Conservation (phyloP, 2,113 vertebrate species). For the Australoheros scitulus region DNA sequence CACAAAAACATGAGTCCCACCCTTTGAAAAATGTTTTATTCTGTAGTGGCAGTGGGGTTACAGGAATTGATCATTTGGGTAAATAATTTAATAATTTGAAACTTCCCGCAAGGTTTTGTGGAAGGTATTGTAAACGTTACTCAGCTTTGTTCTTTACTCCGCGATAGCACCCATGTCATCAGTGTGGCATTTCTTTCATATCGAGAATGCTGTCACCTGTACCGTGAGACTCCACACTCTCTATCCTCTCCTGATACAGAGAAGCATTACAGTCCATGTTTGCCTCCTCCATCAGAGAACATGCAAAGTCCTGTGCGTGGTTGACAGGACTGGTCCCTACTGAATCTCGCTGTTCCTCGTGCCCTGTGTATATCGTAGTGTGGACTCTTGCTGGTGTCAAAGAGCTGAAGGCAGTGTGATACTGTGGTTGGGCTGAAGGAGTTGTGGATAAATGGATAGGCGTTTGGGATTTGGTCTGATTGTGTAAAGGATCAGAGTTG, state of each 20-base stretch:
- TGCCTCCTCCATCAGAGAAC: constrained; percentile 38
- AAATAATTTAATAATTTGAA: neutral
- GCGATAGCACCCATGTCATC: neutral
- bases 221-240: constrained; percentile 20
- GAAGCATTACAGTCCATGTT: constrained; percentile 32
- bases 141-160: neutral
- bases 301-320: constrained; percentile 15
- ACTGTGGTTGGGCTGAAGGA: constrained; percentile 58
- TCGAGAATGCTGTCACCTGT: constrained; percentile 24
- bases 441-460: constrained; percentile 69
- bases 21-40: neutral
- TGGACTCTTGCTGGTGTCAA: constrained; percentile 45
- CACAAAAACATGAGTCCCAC: neutral
- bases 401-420: constrained; percentile 68
- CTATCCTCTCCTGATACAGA: constrained; percentile 44
- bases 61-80: neutral
- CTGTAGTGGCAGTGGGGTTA: neutral
- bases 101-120: neutral
- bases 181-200: constrained; percentile 30
- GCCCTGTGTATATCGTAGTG: constrained; percentile 23
- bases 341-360: constrained; percentile 28
- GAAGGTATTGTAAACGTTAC: neutral
- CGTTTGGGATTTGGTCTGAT: constrained; percentile 49
- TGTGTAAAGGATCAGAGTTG: constrained; percentile 51
- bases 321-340: constrained; percentile 65